Conservation (phyloP, 2,888 invertebrate genomes). For the Nineta flava region DNA sequence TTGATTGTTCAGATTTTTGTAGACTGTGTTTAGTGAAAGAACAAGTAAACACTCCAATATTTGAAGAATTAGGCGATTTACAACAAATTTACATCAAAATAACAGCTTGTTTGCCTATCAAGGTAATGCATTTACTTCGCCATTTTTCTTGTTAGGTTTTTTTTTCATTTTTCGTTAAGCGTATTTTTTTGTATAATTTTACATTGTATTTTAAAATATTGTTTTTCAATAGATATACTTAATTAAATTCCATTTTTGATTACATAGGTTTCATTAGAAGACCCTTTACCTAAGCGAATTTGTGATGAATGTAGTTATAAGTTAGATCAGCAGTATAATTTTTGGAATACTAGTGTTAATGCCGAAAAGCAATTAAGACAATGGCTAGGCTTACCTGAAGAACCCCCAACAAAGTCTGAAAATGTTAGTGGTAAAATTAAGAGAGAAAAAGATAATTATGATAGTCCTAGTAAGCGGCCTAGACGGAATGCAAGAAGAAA, state of each 20-base stretch:
- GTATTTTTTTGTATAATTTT: background rate
- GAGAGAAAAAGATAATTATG: conserved; percentile 3
- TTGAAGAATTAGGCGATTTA: conserved; percentile 47
- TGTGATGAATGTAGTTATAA: conserved; percentile 55
- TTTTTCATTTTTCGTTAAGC: conserved; percentile 2
- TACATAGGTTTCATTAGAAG: conserved; percentile 45
- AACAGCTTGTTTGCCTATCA: conserved; percentile 54
- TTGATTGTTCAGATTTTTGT: conserved; percentile 26
- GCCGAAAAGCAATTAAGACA: conserved; percentile 36
- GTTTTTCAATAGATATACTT: background rate
- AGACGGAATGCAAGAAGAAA: conserved; percentile 7
- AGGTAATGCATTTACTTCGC: conserved; percentile 36
- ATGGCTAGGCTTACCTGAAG: conserved; percentile 19
- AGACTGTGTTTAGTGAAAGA: conserved; percentile 30
- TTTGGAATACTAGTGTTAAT: conserved; percentile 51
- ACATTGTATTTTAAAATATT: background rate
- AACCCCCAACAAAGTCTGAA: background rate
- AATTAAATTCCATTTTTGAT: background rate
- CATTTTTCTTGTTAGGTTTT: conserved; percentile 11
- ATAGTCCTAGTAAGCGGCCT: conserved; percentile 2
- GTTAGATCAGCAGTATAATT: conserved; percentile 54
- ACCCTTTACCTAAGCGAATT: conserved; percentile 52
- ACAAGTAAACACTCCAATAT: conserved; percentile 48
- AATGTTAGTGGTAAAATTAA: conserved; percentile 1
- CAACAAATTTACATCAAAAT: conserved; percentile 48